Base-by-base conservation (phyloP, 2,797 vertebrate genomes). In the Xiphorhynchus erythropygius region DNA sequence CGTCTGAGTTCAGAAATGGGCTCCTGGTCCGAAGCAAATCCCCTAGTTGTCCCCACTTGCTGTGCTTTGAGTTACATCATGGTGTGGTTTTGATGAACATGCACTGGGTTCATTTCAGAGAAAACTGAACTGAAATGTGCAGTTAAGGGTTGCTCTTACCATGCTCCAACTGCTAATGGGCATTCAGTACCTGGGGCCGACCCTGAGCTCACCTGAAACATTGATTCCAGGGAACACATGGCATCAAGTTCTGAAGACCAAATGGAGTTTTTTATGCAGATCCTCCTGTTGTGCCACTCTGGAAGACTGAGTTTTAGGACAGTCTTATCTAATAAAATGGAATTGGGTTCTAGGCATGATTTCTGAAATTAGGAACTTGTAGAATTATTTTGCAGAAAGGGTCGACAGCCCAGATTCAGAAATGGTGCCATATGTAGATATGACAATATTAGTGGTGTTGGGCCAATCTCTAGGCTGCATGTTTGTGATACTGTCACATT, bases 401-500 rank as follows among this genome's bases (percentile, higher is more conserved):
- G 81, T 56, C 8, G 2, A 22, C 39, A 79, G 25, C 27, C 35
- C 28, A 42, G 71, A 44, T 39, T 75, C 2, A 2, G 55, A 92
- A 70, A 18, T 13, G 42, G 23, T 41, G 13, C 18, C 27, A 3
- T 25, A 23, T 30, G 33, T 73, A 74, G 74, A 12, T 59, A 46
- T 3, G 11, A 32, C 39, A 56, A 4, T 67, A 46, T 53, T 19
- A 73, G n/a, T 44, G 49, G 7, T 52, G 25, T 53, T 9, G 1
- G 37, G 19, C n/a, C 33, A 63, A 2, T 68, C 46, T 83, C 32
- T 50, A 46, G 35, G 60, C 69, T 83, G 44, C 78, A 44, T 41
- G 13, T 84, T 79, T 95, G 32, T n/a, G 42, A 74, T 71, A 41
- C 6, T 74, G 37, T 60, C 44, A 70, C 56, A 39, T 55, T 93